These are phyloP conservation scores for Drepanosiphum platanoidis DNA, from an alignment of 2,888 invertebrate genomes.

Conservation along the genomic window DNA sequence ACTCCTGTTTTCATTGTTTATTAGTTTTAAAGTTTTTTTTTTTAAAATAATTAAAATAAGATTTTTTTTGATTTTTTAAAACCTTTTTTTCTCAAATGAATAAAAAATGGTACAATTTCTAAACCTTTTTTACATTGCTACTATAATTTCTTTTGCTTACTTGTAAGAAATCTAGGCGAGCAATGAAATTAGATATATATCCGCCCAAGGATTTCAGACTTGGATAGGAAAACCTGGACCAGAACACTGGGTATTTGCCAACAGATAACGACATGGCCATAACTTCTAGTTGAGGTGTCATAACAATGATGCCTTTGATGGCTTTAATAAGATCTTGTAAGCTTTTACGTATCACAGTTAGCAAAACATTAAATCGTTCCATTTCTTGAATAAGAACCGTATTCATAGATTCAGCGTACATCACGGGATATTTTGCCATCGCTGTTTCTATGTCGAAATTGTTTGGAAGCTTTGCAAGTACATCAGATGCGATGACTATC, in stretches of 20 bases:
- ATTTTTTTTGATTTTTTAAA: neutral
- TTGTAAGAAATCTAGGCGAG: constrained; percentile 74
- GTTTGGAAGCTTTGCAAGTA: constrained; percentile 69
- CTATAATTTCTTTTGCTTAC: constrained; percentile 67
- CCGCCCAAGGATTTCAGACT: constrained; percentile 86
- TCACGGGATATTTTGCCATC: constrained; percentile 76
- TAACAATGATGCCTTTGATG: constrained; percentile 83
- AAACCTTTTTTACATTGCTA: neutral
- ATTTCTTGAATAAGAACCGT: constrained; percentile 84
- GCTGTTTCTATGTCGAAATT: constrained; percentile 77
- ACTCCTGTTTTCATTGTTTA: too few relatives aligned
- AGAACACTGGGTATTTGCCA: constrained; percentile 81
- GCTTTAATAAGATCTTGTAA: constrained; percentile 81
- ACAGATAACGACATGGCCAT: constrained; percentile 77
- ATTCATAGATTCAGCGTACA: constrained; percentile 85
- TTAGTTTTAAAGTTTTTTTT: neutral
- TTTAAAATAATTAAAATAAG: neutral
- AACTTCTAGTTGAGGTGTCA: constrained; percentile 85
- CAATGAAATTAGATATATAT: constrained; percentile 82
- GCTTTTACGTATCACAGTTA: constrained; percentile 74
- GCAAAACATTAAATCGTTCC: constrained; percentile 76
- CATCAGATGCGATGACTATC: neutral
- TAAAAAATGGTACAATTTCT: neutral
- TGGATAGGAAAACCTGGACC: constrained; percentile 87
- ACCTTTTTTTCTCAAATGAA: neutral